A percentile compares a stretch with the other conserved stretches of the same genome.
phyloP scores from a whole-genome alignment of 2,113 vertebrate genomes.

The Oncorhynchus mykiss region DNA sequence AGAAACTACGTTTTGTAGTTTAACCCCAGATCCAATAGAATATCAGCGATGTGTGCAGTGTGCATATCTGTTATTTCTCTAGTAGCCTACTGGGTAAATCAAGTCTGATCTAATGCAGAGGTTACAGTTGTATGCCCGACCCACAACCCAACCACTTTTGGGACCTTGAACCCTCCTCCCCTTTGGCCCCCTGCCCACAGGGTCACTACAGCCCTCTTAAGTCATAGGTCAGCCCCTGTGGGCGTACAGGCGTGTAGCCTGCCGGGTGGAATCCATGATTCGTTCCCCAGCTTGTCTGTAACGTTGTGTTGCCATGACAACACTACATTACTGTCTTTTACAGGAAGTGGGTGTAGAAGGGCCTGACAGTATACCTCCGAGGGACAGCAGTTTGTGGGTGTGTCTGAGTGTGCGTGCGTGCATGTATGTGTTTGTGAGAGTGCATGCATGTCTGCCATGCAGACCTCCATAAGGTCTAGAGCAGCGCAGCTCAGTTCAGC shows the following conservation, averaged over 20 bases:
- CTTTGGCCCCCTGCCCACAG: neutral
- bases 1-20: no score
- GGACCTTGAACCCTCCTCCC: neutral
- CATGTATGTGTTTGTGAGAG: neutral
- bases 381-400: neutral
- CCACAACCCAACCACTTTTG: neutral
- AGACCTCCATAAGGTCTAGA: neutral
- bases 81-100: no score
- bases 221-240: conserved; percentile 32
- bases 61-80: no score
- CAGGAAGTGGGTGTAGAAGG: conserved; percentile 37
- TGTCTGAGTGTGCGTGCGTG: neutral
- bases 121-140: neutral
- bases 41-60: no score
- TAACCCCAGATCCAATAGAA: no score
- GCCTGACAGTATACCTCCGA: neutral
- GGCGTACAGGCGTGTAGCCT: conserved; percentile 20
- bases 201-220: conserved; percentile 26
- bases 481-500: neutral
- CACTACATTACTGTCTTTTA: conserved; percentile 48
- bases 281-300: conserved; percentile 53
- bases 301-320: conserved; percentile 57
- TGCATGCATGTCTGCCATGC: neutral
- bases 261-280: conserved; percentile 41
- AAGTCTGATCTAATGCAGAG: no score